phyloP scores from a whole-genome alignment of 2,797 vertebrate species.

The Mus caroli region DNA sequence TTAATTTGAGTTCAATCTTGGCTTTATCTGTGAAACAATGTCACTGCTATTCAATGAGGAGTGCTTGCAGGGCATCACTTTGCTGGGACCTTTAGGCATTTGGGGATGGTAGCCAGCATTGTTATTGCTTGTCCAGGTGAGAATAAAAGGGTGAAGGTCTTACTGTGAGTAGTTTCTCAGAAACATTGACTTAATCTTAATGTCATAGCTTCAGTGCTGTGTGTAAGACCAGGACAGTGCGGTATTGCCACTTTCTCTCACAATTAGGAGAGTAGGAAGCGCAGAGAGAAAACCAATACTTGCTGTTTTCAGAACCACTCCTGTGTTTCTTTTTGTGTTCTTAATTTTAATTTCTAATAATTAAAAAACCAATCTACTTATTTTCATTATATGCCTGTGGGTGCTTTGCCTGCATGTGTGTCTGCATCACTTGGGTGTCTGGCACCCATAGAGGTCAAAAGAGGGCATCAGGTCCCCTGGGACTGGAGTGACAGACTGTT shows the following conservation, averaged over 20 bases:
- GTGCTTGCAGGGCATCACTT: not conserved
- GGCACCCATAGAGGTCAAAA: not conserved
- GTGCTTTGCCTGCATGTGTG: not conserved
- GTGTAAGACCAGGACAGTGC: not conserved
- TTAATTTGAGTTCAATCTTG: conserved; percentile 50
- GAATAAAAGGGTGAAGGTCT: not conserved
- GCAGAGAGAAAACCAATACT: conserved; percentile 3
- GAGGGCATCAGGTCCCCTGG: not conserved
- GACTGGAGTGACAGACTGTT: not conserved
- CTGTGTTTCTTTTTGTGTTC: not conserved
- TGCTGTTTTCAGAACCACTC: not conserved
- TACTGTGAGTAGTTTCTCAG: conserved; percentile 41
- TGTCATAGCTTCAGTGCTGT: not conserved
- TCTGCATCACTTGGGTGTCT: not conserved
- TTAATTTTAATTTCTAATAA: not conserved
- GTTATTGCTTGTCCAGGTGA: not conserved
- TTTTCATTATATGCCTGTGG: not conserved
- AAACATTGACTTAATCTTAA: conserved; percentile 21
- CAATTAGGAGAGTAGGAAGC: conserved; percentile 24
- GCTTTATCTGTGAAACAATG: conserved; percentile 25
- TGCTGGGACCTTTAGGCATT: not conserved
- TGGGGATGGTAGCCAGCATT: not conserved
- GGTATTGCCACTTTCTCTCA: conserved; percentile 16
- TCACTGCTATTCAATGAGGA: not conserved
- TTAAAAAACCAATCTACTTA: not conserved